Evolutionary conservation across 2,113 vertebrate genomes (phyloP).

Genomic region (Triplophysa siluroides): DNA sequence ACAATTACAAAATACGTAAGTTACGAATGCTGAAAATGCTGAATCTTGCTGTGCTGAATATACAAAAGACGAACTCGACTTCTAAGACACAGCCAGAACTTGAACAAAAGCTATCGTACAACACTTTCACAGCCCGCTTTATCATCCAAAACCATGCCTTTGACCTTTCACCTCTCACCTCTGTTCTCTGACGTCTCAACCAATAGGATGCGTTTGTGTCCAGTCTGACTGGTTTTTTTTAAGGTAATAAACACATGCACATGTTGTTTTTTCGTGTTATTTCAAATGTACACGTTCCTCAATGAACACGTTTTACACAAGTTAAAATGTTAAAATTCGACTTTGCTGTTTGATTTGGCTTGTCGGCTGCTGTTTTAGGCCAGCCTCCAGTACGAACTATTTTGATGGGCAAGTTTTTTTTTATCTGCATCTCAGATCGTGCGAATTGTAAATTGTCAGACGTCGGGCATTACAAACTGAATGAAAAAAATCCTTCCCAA

Average conservation of each 20-base stretch:
- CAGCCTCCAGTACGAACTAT: conserved; percentile 1
- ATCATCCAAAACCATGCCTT: conserved; percentile 48
- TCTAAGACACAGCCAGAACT: not conserved
- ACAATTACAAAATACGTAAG: not conserved
- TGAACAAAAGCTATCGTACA: not conserved
- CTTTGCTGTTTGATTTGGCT: not conserved
- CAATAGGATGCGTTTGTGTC: not conserved
- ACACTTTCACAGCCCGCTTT: conserved; percentile 39
- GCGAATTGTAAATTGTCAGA: conserved; percentile 35
- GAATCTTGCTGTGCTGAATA: not conserved
- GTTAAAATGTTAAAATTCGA: not conserved
- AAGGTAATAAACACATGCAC: not conserved
- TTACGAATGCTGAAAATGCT: not conserved
- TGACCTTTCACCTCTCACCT: conserved; percentile 49
- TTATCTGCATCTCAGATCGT: conserved; percentile 40
- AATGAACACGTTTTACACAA: not conserved
- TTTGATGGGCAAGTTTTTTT: conserved; percentile 15
- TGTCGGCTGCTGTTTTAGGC: conserved; percentile 25
- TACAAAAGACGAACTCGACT: not conserved
- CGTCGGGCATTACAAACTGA: not conserved
- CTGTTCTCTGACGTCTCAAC: not conserved
- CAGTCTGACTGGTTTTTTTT: no score
- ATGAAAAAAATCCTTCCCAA: conserved; percentile 8
- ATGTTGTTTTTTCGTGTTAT: not conserved
- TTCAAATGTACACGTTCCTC: not conserved